Percentiles rank a stretch among this genome's conserved stretches.
These are phyloP conservation scores for Leptinotarsa texana DNA, from an alignment of 1,140 invertebrate genomes.

Conservation along the genomic window DNA sequence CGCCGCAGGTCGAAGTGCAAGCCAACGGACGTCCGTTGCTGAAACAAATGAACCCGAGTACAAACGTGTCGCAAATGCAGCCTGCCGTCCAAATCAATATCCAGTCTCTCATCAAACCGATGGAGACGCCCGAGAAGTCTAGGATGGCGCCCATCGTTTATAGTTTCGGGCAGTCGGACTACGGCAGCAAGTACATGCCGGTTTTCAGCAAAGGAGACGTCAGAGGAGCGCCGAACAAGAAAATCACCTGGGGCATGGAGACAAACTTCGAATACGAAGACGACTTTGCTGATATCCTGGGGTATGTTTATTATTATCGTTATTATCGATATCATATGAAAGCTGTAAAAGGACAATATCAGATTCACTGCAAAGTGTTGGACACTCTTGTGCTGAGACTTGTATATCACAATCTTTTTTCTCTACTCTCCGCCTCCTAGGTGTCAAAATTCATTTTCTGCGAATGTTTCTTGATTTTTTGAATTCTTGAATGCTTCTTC, in stretches of 20 bases:
- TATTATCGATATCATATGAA: no score
- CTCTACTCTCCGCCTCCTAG: no score
- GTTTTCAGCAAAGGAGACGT: constrained; percentile 43
- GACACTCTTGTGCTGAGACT: no score
- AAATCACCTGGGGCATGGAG: constrained; percentile 45
- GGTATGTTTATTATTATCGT: constrained; percentile 54
- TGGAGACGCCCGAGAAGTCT: constrained; percentile 43
- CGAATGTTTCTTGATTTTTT: no score
- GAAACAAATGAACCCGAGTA: constrained; percentile 21
- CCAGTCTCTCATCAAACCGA: constrained; percentile 50
- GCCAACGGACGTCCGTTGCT: constrained; percentile 27
- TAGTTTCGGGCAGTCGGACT: constrained; percentile 53
- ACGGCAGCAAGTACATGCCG: constrained; percentile 47
- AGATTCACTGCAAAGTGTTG: no score
- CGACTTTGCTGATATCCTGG: constrained; percentile 63
- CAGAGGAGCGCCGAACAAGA: constrained; percentile 42
- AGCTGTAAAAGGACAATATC: no score
- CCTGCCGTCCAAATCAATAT: constrained; percentile 50
- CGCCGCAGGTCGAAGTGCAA: constrained; percentile 31
- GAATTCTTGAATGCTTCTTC: no score
- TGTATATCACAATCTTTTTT: no score
- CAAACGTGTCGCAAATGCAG: constrained; percentile 25
- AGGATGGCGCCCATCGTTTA: constrained; percentile 52
- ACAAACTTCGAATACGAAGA: constrained; percentile 57
- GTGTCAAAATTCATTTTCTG: no score